Base-by-base conservation (phyloP, 2,888 invertebrate species). In the Itoplectis maculator region DNA sequence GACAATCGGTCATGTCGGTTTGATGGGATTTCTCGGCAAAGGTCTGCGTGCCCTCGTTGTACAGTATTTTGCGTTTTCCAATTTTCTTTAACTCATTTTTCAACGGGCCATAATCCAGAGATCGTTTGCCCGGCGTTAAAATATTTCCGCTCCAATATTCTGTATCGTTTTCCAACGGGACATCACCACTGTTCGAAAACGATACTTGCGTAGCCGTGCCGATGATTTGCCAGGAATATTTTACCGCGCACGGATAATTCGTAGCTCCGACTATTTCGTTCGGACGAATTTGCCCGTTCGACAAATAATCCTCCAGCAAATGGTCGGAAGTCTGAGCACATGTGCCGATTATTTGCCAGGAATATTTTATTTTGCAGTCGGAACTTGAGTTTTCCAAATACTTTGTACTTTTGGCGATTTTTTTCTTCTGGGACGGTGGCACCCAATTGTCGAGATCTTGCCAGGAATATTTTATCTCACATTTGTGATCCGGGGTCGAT, bases 181-280 rank as follows among this genome's bases (percentile, higher is more conserved):
- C 51, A 47, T 56, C 42, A 0, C 20, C 49, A 9, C 49, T 82
- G 51, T 88, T 84, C 15, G 79, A 49, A 37, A 84, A 75, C 13
- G 85, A 86, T 0, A 85, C 87, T 75, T 90, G 90, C 2, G 88
- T 88, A 15, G 84, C 81, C 4, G 76, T 88, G 11, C 89, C 90
- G 59, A 90, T 87, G 37, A 90, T 89, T 83, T 90, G 88, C 90
- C 90, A 90, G 18, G 90, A 90, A 72, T 90, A 90, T 70, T 90
- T 90, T 11, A 88, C 18, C 1, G 70, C 29, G 20, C 90, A 89
- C 7, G 86, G 73, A 35, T 82, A 81, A 66, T 79, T n/a, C 5
- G 5, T 8, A 65, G 18, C 8, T 35, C 74, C 72, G 1, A 42
- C 54, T 8, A 13, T 8, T 20, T 84, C 45, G 7, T 40, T 63